Evolutionary conservation across 2,888 invertebrate species (phyloP), one percentile per base, ranked within the genome.

Genomic region (Melieria picta): DNA sequence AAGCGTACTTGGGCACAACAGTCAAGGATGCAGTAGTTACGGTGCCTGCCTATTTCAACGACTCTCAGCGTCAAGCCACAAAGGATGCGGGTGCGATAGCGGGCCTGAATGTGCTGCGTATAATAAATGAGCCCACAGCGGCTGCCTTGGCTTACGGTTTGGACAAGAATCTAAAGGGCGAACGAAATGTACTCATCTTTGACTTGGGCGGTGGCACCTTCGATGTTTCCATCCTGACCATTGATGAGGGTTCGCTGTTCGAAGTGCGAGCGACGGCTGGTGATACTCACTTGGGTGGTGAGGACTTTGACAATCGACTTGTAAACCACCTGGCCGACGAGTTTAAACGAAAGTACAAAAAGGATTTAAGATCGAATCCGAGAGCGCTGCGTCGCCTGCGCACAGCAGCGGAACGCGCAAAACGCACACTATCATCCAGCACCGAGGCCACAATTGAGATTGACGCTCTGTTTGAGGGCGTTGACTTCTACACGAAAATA

Each of bases 181-280:
- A 94, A 88, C 90, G 93, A 65, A 94, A 94, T 83, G 94, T 94
- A 73, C 89, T 94, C 71, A 94, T 94, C 80, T 85, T 85, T 67
- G 85, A 85, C 71, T 76, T 85, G 78, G 85, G 85, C 74, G 97
- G 98, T 83, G 97, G 96, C 79, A 97, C 96, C 78, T 97, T 98
- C 86, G 97, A 98, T 89, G 97, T 97, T 52, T 97, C 97, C 75
- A 94, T 97, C 82, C 89, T 97, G 80, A 96, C 96, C 78, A 97
- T 97, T 84, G 97, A 96, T 88, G 96, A 97, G 85, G 92, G 96
- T 88, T 82, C 82, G 0, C 90, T 94, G 80, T 96, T 96, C 87
- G 97, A 97, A 85, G 97, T 96, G 7, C 95, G 95, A 84, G 93
- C 96, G 6, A 97, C 96, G 42, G 95, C 95, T 74, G 96, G 96